Conservation (phyloP, 1,140 invertebrate species). For the Hylaeus anthracinus region DNA sequence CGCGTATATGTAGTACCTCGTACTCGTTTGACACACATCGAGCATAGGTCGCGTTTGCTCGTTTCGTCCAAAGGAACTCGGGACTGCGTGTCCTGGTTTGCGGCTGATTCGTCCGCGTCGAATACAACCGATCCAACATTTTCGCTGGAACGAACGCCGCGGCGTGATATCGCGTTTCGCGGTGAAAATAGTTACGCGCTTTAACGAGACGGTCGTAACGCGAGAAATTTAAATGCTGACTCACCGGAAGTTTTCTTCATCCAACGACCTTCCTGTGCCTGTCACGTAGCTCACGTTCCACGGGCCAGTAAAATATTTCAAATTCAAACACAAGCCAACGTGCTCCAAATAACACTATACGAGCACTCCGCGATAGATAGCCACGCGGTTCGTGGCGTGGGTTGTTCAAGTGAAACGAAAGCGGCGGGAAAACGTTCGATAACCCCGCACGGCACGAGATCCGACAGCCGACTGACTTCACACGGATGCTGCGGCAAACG, state of each 20-base stretch:
- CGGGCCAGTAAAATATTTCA: background rate
- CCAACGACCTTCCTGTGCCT: background rate
- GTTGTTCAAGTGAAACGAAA: background rate
- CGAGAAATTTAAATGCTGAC: slow-evolving; percentile 24
- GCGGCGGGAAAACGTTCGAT: rapidly evolving
- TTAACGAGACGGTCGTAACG: background rate
- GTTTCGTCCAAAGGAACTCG: background rate
- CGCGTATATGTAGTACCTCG: background rate
- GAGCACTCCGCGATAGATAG: background rate
- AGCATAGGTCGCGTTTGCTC: background rate
- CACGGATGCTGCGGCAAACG: slow-evolving; percentile 58
- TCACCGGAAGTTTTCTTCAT: slow-evolving; percentile 22
- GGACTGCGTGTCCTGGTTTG: slow-evolving; percentile 17
- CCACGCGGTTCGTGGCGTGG: slow-evolving; percentile 15
- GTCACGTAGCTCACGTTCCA: background rate
- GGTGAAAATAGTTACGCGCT: background rate
- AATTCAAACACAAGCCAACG: no score
- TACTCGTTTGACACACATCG: background rate
- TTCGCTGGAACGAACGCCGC: background rate
- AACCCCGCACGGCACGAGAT: slow-evolving; percentile 36
- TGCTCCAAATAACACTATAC: background rate
- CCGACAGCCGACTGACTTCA: slow-evolving; percentile 59
- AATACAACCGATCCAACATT: background rate
- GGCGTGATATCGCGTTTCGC: background rate
- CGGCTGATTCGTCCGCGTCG: background rate